These are phyloP conservation scores for Rhizoglyphus robini DNA, from an alignment of 1,140 invertebrate genomes.

Conservation along the genomic window DNA sequence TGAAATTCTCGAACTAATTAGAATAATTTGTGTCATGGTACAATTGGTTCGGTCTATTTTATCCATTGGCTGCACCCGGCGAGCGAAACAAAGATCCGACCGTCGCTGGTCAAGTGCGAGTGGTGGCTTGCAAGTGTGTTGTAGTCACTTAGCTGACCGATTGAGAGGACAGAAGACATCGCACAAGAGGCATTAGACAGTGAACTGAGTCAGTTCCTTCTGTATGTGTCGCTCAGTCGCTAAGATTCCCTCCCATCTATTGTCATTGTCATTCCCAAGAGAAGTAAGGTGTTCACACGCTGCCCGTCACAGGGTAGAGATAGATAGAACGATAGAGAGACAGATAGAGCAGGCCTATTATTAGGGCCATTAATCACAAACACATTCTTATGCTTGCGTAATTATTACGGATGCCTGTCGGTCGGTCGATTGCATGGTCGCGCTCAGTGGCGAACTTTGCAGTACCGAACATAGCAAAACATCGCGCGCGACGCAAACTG, in stretches of 20 bases:
- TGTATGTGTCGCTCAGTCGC: not conserved
- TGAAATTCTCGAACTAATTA: no score
- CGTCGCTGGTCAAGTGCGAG: no score
- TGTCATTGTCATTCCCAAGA: conserved; percentile 15
- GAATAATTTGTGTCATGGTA: no score
- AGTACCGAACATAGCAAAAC: no score
- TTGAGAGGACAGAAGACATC: not conserved
- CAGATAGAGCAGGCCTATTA: not conserved
- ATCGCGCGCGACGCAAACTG: no score
- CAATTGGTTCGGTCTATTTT: no score
- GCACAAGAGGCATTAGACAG: no score
- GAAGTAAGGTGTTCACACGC: conserved; percentile 15
- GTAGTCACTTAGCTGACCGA: not conserved
- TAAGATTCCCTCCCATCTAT: conserved; percentile 5
- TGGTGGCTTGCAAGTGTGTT: no score
- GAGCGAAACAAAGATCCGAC: no score
- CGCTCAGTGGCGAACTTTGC: not conserved
- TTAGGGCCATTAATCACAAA: conserved; percentile 16
- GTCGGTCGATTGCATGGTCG: not conserved
- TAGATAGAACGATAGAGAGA: conserved; percentile 1
- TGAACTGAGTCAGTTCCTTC: not conserved
- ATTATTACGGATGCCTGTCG: conserved; percentile 9
- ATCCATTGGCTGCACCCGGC: no score
- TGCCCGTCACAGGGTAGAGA: conserved; percentile 14
- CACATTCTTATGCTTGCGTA: conserved; percentile 5